These are phyloP conservation scores for Podarcis siculus DNA, from an alignment of 2,797 vertebrate species.

Conservation along the genomic window DNA sequence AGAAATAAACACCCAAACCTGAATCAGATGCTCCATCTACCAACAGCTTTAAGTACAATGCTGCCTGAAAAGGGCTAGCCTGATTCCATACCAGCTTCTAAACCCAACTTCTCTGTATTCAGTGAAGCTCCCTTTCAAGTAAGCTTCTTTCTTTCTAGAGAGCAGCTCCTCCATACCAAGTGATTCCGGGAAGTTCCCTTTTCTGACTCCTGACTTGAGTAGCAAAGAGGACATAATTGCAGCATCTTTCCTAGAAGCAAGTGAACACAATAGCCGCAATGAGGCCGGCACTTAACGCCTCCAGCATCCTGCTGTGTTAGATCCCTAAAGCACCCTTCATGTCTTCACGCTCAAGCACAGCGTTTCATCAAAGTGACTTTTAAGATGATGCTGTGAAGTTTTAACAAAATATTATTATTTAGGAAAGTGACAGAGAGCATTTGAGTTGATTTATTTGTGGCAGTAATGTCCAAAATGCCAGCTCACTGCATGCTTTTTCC, in stretches of 20 bases:
- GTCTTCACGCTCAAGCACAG: conserved; percentile 34
- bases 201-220: neutral
- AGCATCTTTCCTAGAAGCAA: neutral
- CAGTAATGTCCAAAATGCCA: conserved; percentile 41
- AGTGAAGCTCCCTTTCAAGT: neutral
- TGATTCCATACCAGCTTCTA: neutral
- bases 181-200: neutral
- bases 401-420: conserved; percentile 54
- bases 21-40: too few species aligned
- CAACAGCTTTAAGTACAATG: neutral
- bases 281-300: neutral
- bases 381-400: conserved; percentile 29
- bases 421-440: conserved; percentile 39
- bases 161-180: neutral
- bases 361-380: conserved; percentile 63
- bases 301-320: neutral
- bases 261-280: conserved; percentile 15
- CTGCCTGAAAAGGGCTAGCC: neutral
- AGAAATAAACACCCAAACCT: too few species aligned
- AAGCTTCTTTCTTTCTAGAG: neutral
- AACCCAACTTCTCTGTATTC: neutral
- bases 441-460: conserved; percentile 61
- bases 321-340: conserved; percentile 32
- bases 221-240: neutral
- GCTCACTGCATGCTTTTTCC: neutral